phyloP scores from a whole-genome alignment of 2,797 vertebrate genomes.

The Spinus olivaceus region DNA sequence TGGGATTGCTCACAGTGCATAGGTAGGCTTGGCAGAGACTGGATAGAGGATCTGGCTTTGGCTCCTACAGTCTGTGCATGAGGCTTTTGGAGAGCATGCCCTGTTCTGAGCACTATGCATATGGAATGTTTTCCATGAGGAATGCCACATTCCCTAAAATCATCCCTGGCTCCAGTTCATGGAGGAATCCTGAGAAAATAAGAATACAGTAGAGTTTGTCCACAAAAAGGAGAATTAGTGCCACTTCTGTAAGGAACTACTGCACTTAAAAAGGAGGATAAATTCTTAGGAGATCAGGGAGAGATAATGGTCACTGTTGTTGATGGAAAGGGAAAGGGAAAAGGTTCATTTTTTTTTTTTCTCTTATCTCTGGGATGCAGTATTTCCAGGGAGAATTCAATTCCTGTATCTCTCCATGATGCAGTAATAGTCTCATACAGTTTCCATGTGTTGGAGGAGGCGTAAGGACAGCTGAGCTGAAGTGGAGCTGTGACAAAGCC shows the following conservation, averaged over 20 bases:
- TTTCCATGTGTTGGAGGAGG: not conserved
- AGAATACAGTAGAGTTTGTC: not conserved
- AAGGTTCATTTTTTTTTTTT: not conserved
- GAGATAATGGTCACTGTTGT: not conserved
- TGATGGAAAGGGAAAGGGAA: not conserved
- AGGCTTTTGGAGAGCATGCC: not conserved
- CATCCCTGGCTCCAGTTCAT: not conserved
- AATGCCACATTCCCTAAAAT: not conserved
- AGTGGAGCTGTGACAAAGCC: not conserved
- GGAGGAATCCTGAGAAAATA: not conserved
- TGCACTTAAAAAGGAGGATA: not conserved
- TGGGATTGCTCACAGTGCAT: not conserved
- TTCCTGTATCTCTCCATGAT: not conserved
- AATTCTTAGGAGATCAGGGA: not conserved
- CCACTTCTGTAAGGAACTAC: not conserved
- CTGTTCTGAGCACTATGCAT: not conserved
- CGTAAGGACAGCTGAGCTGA: not conserved
- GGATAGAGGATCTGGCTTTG: not conserved
- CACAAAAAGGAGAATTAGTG: not conserved
- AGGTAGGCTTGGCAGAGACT: not conserved
- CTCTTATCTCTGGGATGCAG: not conserved
- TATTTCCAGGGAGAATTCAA: not conserved
- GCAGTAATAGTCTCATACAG: not conserved
- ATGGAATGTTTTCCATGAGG: not conserved
- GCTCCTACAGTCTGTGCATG: not conserved